Base-by-base conservation (phyloP, 2,797 vertebrate genomes). In the Diceros bicornis region DNA sequence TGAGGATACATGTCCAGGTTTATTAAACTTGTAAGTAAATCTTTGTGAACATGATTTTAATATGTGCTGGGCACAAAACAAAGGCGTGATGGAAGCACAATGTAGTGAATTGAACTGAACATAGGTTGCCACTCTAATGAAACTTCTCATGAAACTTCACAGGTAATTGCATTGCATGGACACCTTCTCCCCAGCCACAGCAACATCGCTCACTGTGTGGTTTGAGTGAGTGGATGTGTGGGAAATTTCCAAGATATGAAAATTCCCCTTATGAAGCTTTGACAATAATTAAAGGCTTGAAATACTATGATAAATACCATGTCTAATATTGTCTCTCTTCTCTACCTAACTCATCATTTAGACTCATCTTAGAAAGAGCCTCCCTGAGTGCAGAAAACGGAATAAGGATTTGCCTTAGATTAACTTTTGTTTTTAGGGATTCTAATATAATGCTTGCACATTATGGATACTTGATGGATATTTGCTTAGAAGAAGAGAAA, bases 241-340 rank as follows among this genome's bases (percentile, higher is more conserved):
- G 41, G 71, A 85, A 89, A 71, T 57, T 86, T 92, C 86, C 13
- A 57, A 84, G 52, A 47, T 85, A 81, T 84, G 66, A 93, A 93
- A 69, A 95, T n/a, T 85, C 29, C 50, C 61, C 32, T 17, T 68
- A 61, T 47, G 27, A 59, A 75, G 13, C 25, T 75, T 1, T 71
- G n/a, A 57, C 18, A 61, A 75, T 94, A 84, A 71, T 84, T 68
- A 81, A 95, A 92, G 41, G 6, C 16, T 79, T 96, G 44, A 77
- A 86, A 82, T 64, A 74, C 55, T 61, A 82, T 57, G 17, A 79
- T 64, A 64, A 93, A 72, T 4, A 84, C 27, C 2, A 17, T 18
- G 0, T 64, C 50, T n/a, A 47, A 41, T 74, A 81, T n/a, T 89
- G 14, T 71, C 41, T 95, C 14, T 81, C 21, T 92, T 79, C 29